These are phyloP conservation scores for Eucidaris tribuloides DNA, from an alignment of 35 echinoderm and acorn worm genomes.

Conservation along the genomic window DNA sequence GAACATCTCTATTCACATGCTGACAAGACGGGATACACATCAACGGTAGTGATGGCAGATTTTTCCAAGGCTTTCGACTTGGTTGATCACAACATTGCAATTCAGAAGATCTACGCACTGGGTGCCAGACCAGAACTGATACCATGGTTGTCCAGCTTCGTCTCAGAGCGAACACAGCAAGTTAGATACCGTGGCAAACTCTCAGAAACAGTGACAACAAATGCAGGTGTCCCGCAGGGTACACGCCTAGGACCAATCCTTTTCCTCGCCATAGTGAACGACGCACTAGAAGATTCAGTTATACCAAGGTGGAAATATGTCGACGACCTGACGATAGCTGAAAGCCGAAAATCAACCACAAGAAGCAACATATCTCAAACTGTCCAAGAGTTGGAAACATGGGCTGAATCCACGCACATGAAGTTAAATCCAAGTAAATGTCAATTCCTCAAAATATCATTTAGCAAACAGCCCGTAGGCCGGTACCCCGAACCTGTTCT, in stretches of 20 bases:
- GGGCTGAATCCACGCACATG: neutral
- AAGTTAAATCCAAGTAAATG: neutral
- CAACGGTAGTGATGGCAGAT: neutral
- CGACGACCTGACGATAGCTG: constrained; percentile 1
- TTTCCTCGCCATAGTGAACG: neutral
- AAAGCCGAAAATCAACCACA: neutral
- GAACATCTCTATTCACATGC: neutral
- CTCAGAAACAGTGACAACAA: neutral
- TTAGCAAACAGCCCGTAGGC: neutral
- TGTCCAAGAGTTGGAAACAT: neutral
- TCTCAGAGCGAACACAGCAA: neutral
- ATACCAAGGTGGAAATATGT: neutral
- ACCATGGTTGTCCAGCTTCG: neutral
- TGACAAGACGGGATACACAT: neutral
- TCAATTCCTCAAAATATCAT: neutral
- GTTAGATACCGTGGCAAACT: neutral
- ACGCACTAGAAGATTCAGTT: neutral
- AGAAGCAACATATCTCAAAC: neutral
- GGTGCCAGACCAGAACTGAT: neutral
- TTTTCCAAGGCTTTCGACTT: no score
- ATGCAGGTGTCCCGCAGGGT: neutral
- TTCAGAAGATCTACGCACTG: neutral
- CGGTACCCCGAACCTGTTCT: neutral
- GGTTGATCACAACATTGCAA: no score
- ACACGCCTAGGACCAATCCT: neutral